Evolutionary conservation across 2,797 vertebrate species (phyloP).

Genomic region (Sebastes glaucus): DNA sequence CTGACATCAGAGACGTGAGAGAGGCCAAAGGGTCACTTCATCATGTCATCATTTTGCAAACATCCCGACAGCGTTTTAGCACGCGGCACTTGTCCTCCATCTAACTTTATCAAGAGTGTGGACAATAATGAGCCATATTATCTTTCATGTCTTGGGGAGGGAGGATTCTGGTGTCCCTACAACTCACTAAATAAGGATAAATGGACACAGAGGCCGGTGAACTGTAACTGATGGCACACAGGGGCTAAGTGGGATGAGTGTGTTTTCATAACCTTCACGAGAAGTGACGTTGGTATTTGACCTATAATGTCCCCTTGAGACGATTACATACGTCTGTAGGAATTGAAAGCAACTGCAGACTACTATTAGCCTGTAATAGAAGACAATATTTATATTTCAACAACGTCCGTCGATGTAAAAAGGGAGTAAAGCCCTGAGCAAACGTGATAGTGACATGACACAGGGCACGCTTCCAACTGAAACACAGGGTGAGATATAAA

Average conservation of each 20-base stretch:
- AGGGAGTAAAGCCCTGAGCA: constrained; percentile 3
- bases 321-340: constrained; percentile 24
- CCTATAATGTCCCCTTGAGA: constrained; percentile 29
- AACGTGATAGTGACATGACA: constrained; percentile 41
- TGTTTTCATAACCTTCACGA: constrained; percentile 41
- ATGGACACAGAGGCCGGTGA: constrained; percentile 8
- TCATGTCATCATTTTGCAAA: constrained; percentile 48
- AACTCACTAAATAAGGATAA: constrained; percentile 43
- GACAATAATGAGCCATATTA: constrained; percentile 45
- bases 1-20: constrained; percentile 43
- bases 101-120: constrained; percentile 49
- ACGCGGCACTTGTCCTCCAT: constrained; percentile 11
- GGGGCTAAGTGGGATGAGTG: neutral
- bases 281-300: constrained; percentile 15
- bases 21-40: constrained; percentile 42
- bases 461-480: constrained; percentile 20
- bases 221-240: constrained; percentile 21
- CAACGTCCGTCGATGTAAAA: constrained; percentile 19
- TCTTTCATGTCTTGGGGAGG: constrained; percentile 34
- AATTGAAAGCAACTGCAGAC: constrained; percentile 28
- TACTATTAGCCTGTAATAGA: constrained; percentile 33
- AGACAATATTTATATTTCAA: constrained; percentile 41
- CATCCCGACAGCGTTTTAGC: constrained; percentile 16
- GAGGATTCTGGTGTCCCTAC: constrained; percentile 11
- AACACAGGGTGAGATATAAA: constrained; percentile 43